Evolutionary conservation across 2,113 vertebrate species (phyloP).

Genomic region (Melanerpes aurifrons): DNA sequence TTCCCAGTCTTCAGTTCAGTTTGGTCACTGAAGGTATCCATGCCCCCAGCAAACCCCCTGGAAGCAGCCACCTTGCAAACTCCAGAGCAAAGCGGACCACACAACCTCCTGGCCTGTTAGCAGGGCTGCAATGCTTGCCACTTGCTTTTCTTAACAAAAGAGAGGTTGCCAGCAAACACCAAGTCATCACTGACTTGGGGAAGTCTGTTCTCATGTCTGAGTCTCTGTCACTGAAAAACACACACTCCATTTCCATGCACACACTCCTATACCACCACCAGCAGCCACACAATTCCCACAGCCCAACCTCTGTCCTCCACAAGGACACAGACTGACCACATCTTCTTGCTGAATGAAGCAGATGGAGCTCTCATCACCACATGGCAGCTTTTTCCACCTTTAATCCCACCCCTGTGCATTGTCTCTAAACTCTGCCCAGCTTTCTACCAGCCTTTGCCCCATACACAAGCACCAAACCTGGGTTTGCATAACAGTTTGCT

Average conservation of each 20-base stretch:
- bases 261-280: fast-evolving
- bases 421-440: background rate
- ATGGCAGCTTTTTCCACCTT: background rate
- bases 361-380: background rate
- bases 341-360: background rate
- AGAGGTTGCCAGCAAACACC: background rate
- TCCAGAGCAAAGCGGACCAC: background rate
- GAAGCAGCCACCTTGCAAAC: background rate
- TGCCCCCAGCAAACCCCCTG: background rate
- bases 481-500: background rate
- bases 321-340: background rate
- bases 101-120: background rate
- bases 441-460: background rate
- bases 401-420: background rate
- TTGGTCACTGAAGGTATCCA: background rate
- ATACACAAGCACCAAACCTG: background rate
- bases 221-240: background rate
- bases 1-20: background rate
- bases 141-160: background rate
- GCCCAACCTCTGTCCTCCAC: background rate
- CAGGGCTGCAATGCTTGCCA: background rate
- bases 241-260: fast-evolving
- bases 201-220: background rate
- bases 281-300: background rate
- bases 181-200: background rate